Percentiles rank a stretch among this genome's conserved stretches.
Conservation (phyloP, 92 coral and sea anemone genomes). For the Paramuricea clavata region DNA sequence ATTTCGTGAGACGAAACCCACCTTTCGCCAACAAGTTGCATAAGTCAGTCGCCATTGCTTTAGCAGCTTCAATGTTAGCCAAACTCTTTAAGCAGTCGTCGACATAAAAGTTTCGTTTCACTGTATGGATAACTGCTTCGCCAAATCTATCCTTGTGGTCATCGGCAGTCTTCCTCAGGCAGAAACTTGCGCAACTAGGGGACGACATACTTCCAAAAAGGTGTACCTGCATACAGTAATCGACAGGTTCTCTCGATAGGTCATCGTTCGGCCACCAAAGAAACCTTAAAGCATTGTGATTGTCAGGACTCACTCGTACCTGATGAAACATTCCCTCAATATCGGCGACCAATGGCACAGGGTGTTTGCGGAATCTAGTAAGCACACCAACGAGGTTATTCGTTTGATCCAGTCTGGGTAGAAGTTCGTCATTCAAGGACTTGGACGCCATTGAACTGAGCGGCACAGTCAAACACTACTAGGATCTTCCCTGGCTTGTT, state of each 20-base stretch:
- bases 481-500: background rate
- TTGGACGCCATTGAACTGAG: background rate
- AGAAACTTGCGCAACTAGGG: background rate
- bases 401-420: background rate
- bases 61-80: background rate
- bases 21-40: background rate
- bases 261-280: conserved; percentile 23
- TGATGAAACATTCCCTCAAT: background rate
- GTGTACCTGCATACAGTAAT: background rate
- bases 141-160: background rate
- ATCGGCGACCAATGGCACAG: background rate
- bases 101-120: background rate
- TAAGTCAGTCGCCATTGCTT: background rate
- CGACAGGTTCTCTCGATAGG: background rate
- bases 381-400: background rate
- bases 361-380: background rate
- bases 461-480: background rate
- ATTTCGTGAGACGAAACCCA: background rate
- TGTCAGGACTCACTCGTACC: background rate
- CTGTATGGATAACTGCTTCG: background rate
- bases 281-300: background rate
- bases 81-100: background rate
- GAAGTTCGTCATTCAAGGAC: background rate
- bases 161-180: conserved; percentile 7
- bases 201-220: background rate